These are phyloP conservation scores for Stichodactyla helianthus DNA, from an alignment of 64 coral and sea anemone genomes.

Conservation along the genomic window DNA sequence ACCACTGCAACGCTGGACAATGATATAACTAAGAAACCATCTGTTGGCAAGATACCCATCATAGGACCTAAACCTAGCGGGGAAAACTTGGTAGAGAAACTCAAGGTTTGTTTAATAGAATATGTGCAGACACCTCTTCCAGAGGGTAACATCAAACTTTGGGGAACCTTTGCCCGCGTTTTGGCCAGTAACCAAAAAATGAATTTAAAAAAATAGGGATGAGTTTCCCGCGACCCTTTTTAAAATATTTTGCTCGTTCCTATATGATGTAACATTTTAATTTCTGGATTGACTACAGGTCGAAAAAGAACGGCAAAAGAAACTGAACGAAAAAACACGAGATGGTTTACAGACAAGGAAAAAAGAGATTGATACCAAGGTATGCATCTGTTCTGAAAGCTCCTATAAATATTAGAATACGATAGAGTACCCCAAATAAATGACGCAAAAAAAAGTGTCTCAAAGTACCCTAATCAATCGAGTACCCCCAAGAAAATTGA, in stretches of 20 bases:
- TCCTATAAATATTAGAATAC: not conserved
- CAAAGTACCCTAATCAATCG: too few relatives aligned
- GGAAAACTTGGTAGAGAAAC: not conserved
- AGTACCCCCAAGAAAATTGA: too few relatives aligned
- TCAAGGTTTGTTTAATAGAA: not conserved
- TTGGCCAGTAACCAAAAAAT: too few relatives aligned
- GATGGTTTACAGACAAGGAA: conserved; percentile 6
- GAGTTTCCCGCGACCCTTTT: too few relatives aligned
- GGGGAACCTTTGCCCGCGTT: too few relatives aligned
- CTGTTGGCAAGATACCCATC: not conserved
- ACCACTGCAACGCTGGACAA: not conserved
- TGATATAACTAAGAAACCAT: not conserved
- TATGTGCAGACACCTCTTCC: too few relatives aligned
- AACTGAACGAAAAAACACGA: conserved; percentile 25
- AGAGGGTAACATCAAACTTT: too few relatives aligned
- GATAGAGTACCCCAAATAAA: not conserved
- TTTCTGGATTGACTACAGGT: not conserved
- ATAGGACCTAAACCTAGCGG: not conserved
- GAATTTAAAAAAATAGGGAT: too few relatives aligned
- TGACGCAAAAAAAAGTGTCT: too few relatives aligned
- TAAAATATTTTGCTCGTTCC: too few relatives aligned
- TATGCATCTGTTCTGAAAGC: not conserved
- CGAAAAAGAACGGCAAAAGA: conserved; percentile 40
- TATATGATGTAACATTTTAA: not conserved
- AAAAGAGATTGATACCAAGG: conserved; percentile 5